Conservation (phyloP, 2,113 vertebrate genomes). For the Mixornis gularis region DNA sequence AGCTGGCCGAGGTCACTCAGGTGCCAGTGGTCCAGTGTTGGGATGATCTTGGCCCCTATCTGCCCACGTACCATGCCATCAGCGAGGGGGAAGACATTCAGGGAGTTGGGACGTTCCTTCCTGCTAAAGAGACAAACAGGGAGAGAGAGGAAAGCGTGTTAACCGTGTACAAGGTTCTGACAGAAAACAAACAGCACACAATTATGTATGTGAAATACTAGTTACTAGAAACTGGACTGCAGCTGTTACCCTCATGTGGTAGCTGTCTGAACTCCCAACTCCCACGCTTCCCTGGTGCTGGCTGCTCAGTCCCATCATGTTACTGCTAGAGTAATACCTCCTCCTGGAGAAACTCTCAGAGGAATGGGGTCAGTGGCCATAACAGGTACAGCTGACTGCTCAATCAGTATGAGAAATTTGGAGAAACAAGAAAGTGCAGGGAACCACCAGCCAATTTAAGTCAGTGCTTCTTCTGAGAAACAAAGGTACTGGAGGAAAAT, state of each 20-base stretch:
- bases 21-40: constrained; percentile 90
- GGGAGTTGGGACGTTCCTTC: constrained; percentile 91
- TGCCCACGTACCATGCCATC: constrained; percentile 97
- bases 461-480: not conserved
- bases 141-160: not conserved
- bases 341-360: not conserved
- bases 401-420: not conserved
- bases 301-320: not conserved
- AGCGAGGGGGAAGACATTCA: constrained; percentile 89
- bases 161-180: not conserved
- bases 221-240: not conserved
- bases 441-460: not conserved
- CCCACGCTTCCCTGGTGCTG: not conserved
- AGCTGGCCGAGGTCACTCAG: constrained; percentile 89
- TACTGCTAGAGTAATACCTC: not conserved
- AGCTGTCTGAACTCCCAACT: not conserved
- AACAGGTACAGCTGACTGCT: not conserved
- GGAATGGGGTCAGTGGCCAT: not conserved
- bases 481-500: not conserved
- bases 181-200: not conserved
- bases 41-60: constrained; percentile 86
- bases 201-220: not conserved
- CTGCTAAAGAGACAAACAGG: constrained; percentile 73
- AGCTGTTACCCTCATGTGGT: not conserved
- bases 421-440: not conserved